Conservation (phyloP, 2,888 invertebrate genomes). For the Busseola fusca region DNA sequence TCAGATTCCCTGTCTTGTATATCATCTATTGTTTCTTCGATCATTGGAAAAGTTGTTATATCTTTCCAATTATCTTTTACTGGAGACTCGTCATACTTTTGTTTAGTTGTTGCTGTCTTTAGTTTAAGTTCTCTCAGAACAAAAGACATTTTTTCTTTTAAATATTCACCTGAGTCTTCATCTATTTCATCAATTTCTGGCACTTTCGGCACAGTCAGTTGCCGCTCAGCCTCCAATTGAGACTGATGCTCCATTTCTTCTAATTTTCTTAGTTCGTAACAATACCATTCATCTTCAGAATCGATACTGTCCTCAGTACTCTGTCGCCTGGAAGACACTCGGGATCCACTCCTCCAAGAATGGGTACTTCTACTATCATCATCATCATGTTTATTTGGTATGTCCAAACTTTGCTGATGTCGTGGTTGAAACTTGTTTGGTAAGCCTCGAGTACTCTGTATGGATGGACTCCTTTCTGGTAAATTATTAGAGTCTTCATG, state of each 20-base stretch:
- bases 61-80: conserved; percentile 84
- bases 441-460: conserved; percentile 89
- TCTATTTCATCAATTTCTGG: conserved; percentile 88
- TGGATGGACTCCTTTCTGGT: conserved; percentile 91
- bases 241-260: conserved; percentile 95
- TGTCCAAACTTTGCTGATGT: conserved; percentile 94
- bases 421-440: conserved; percentile 90
- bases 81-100: conserved; percentile 81
- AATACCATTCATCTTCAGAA: conserved; percentile 98
- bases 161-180: conserved; percentile 90
- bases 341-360: conserved; percentile 95
- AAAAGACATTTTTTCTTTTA: conserved; percentile 94
- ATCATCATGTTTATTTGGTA: conserved; percentile 93
- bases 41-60: conserved; percentile 85
- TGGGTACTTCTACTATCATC: conserved; percentile 96
- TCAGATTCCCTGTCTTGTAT: conserved; percentile 73
- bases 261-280: conserved; percentile 95
- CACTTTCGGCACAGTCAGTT: conserved; percentile 89
- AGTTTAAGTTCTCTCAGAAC: conserved; percentile 93
- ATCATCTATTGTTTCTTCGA: conserved; percentile 81
- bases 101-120: conserved; percentile 89
- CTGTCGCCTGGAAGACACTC: conserved; percentile 95
- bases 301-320: conserved; percentile 98
- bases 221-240: conserved; percentile 90
- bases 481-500: conserved; percentile 86